phyloP scores from a whole-genome alignment of 2,113 vertebrate genomes.

The Manacus vitellinus region DNA sequence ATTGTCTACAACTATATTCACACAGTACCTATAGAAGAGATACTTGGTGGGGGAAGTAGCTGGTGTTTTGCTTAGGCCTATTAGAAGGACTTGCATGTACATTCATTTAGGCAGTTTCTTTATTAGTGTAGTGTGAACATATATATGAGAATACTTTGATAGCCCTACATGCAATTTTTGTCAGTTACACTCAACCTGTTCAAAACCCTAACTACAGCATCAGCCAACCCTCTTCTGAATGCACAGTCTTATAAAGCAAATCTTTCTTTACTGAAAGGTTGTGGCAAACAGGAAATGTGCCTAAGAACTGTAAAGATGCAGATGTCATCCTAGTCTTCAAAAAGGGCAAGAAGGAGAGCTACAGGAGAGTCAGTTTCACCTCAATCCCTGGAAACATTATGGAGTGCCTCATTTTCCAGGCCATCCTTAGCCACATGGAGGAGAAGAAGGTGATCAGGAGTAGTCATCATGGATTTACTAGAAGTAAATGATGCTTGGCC shows the following conservation, averaged over 20 bases:
- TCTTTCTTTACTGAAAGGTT: background rate
- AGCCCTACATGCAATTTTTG: background rate
- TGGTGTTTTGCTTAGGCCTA: background rate
- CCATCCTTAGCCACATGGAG: background rate
- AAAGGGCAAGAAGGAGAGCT: background rate
- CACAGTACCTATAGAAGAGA: background rate
- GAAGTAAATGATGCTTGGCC: background rate
- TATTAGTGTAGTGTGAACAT: background rate
- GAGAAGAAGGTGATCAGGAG: background rate
- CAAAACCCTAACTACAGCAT: background rate
- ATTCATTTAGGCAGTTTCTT: background rate
- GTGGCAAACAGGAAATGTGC: background rate
- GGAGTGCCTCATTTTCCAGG: background rate
- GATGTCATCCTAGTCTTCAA: background rate
- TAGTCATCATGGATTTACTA: background rate
- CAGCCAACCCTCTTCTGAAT: background rate
- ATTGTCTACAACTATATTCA: background rate
- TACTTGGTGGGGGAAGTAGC: background rate
- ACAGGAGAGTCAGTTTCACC: background rate
- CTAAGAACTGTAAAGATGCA: background rate
- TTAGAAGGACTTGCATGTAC: background rate
- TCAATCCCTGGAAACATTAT: background rate
- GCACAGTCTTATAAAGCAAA: background rate
- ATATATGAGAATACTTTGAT: background rate
- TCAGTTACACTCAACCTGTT: background rate